phyloP scores from a whole-genome alignment of 2,797 vertebrate species.

The Enteromius mattozi region DNA sequence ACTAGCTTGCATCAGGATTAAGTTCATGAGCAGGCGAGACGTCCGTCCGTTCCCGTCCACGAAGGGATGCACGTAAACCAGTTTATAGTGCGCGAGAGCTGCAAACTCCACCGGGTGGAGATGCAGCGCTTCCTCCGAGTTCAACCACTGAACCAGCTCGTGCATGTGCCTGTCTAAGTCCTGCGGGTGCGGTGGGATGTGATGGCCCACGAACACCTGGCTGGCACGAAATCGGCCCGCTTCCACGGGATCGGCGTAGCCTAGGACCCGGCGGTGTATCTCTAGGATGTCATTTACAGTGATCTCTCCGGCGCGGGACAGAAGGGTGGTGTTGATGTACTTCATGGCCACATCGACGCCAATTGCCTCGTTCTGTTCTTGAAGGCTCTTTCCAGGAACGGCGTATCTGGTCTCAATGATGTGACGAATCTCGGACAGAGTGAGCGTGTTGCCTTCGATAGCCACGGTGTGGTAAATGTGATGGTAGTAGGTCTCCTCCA shows the following conservation, averaged over 20 bases:
- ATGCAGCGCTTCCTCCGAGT: constrained; percentile 89
- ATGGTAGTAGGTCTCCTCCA: constrained; percentile 98
- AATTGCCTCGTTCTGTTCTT: constrained; percentile 96
- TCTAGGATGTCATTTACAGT: constrained; percentile 85
- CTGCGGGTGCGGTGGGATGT: constrained; percentile 90
- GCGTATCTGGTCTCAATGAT: constrained; percentile 96
- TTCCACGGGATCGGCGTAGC: constrained; percentile 92
- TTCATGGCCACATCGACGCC: constrained; percentile 94
- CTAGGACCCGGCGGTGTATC: constrained; percentile 92
- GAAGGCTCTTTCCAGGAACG: constrained; percentile 91
- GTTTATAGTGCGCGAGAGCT: constrained; percentile 93
- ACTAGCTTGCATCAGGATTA: constrained; percentile 93
- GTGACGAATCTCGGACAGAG: constrained; percentile 93
- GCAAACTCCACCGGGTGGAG: constrained; percentile 95
- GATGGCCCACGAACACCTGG: constrained; percentile 96
- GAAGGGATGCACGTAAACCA: constrained; percentile 96
- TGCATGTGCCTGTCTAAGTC: constrained; percentile 91
- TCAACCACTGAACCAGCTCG: constrained; percentile 94
- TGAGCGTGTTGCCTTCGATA: constrained; percentile 96
- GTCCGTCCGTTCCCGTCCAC: constrained; percentile 94
- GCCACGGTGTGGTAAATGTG: constrained; percentile 99
- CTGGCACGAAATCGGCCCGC: constrained; percentile 87
- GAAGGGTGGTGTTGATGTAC: constrained; percentile 90
- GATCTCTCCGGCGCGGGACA: constrained; percentile 85
- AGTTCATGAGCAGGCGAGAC: constrained; percentile 93